Base-by-base conservation (phyloP, 1,140 invertebrate genomes). In the Diabrotica virgifera region DNA sequence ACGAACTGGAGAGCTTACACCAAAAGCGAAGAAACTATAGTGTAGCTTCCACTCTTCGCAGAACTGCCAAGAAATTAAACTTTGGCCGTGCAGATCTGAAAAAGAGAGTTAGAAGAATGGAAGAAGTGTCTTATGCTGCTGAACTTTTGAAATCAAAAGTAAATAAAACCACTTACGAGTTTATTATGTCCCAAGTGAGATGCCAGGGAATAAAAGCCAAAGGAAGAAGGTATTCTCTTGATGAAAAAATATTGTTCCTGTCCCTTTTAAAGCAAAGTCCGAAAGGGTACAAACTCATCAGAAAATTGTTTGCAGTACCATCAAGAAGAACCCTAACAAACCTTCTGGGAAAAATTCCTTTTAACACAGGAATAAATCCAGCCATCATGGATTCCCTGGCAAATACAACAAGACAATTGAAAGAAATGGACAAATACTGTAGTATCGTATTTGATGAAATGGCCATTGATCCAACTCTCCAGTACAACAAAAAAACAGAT, bases 241-340 rank as follows among this genome's bases (percentile, higher is more conserved):
- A 72, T 10, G 74, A 74, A 59, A 74, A 74, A 70, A 65, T 73
- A n/a, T 37, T 70, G 10, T 63, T 70, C 35, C 51, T 76, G 46
- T 59, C 64, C n/a, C 57, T 76, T 24, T 64, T 70, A 13, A 74
- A 76, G 63, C 46, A 59, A 64, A 74, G 71, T 68, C 62, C 67
- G n/a, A 74, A 70, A 50, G 72, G 62, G 8, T 72, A 74, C 56
- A 58, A 68, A 14, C 64, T 70, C 24, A 36, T 76, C 36, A 37
- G n/a, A 12, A 71, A 65, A 57, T 62, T 71, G 35, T 71, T 71
- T 52, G 58, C 63, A 24, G 59, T 72, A 40, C 72, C 68, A 36
- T 64, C 70, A 13, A 59, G 12, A 50, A 70, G 66, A 65, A 75
- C 66, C 6, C 52, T 72, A 52, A 57, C 24, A 14, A 70, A 64